Evolutionary conservation across 2,113 vertebrate genomes (phyloP).

Genomic region (Sclerurus mexicanus): DNA sequence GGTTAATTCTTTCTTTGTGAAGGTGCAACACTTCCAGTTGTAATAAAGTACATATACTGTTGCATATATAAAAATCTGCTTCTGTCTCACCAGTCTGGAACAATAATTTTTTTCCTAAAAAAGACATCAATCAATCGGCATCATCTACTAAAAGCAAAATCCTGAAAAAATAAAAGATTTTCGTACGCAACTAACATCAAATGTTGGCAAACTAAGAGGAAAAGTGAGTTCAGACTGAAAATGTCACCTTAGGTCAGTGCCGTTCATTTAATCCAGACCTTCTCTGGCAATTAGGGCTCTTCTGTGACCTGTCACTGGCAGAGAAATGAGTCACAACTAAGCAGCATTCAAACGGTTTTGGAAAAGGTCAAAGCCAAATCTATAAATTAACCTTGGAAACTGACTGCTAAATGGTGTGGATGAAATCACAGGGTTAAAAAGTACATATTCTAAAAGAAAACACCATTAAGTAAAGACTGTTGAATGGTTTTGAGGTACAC

Average conservation of each 20-base stretch:
- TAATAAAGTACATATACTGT: not conserved
- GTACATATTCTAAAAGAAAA: not conserved
- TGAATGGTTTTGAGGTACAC: not conserved
- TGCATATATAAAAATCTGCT: not conserved
- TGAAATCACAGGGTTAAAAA: not conserved
- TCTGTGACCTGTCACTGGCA: not conserved
- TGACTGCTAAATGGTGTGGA: rapidly evolving
- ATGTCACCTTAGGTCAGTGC: not conserved
- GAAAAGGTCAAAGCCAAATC: not conserved
- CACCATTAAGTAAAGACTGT: not conserved
- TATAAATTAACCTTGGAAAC: not conserved
- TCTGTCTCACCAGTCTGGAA: not conserved
- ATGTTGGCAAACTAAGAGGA: not conserved
- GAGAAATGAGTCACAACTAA: not conserved
- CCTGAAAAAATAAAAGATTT: not conserved
- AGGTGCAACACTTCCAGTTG: not conserved
- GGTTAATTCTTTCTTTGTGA: not conserved
- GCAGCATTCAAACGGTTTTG: not conserved
- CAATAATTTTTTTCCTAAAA: not conserved
- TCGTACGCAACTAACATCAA: not conserved
- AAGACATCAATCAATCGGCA: not conserved
- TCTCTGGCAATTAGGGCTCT: not conserved
- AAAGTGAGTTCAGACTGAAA: not conserved
- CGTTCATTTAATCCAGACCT: not conserved
- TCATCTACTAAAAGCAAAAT: not conserved